A percentile compares a stretch with the other conserved stretches of the same genome.
Conservation (phyloP, 2,797 vertebrate genomes). For the Enteromius anoplus region DNA sequence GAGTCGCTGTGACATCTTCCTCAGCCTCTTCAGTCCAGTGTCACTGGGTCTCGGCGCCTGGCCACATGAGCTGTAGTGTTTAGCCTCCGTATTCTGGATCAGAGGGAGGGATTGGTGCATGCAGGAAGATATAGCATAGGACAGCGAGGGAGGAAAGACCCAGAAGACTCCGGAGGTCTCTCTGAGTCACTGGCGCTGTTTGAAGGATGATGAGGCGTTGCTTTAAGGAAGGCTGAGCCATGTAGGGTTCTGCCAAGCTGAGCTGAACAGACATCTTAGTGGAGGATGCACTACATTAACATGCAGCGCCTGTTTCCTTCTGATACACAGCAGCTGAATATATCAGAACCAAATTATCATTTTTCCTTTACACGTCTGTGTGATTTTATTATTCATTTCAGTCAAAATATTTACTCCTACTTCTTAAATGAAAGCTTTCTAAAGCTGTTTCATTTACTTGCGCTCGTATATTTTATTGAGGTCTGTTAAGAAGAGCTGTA, state of each 20-base stretch:
- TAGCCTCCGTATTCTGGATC: not conserved
- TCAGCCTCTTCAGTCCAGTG: constrained; percentile 42
- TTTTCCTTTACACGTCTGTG: not conserved
- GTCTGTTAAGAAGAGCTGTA: not conserved
- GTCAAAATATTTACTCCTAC: not conserved
- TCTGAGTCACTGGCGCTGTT: constrained; percentile 50
- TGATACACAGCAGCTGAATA: constrained; percentile 32
- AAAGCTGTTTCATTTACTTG: not conserved
- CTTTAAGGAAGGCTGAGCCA: constrained; percentile 42
- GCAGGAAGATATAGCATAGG: constrained; percentile 35
- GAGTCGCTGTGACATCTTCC: constrained; percentile 46
- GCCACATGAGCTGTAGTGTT: constrained; percentile 10
- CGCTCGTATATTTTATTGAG: not conserved
- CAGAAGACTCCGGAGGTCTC: constrained; percentile 44
- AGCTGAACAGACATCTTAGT: constrained; percentile 40
- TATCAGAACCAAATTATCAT: not conserved
- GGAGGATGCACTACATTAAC: constrained; percentile 13
- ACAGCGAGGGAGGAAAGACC: constrained; percentile 25
- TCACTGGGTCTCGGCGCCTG: constrained; percentile 22
- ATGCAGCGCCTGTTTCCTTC: constrained; percentile 50
- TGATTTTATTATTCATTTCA: not conserved
- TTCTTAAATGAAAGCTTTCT: constrained; percentile 9
- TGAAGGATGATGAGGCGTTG: constrained; percentile 41
- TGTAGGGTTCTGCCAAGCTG: constrained; percentile 23
- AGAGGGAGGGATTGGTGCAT: constrained; percentile 2